Percentiles rank a stretch among this genome's conserved stretches.
Conservation (phyloP, 2,888 invertebrate species). For the Odiellus spinosus region DNA sequence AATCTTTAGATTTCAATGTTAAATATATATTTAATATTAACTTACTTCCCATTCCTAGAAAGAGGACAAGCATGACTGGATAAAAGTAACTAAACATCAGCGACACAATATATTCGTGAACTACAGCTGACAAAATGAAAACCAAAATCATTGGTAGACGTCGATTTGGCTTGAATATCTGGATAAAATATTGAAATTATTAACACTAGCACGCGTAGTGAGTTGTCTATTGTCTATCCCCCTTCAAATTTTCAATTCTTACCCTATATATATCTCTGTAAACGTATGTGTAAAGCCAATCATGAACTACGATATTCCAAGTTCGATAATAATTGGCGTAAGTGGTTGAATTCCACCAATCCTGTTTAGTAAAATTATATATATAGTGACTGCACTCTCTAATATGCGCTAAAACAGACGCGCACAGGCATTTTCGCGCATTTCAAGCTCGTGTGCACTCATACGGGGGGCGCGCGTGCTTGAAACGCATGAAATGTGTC, state of each 20-base stretch:
- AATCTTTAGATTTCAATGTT: neutral
- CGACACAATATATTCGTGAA: constrained; percentile 73
- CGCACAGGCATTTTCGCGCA: too few species aligned
- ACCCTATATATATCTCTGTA: constrained; percentile 46
- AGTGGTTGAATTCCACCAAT: constrained; percentile 85
- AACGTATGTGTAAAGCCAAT: constrained; percentile 79
- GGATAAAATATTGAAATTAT: neutral
- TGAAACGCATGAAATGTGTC: too few species aligned
- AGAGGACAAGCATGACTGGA: constrained; percentile 63
- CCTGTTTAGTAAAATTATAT: too few species aligned
- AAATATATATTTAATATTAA: constrained; percentile 20
- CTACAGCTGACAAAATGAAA: constrained; percentile 61
- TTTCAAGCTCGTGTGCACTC: too few species aligned
- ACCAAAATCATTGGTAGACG: constrained; percentile 37
- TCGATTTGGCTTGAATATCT: neutral
- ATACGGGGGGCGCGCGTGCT: constrained; percentile 70
- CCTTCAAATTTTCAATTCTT: too few species aligned
- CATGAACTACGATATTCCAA: constrained; percentile 88
- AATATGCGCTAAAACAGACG: too few species aligned
- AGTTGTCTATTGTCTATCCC: too few species aligned
- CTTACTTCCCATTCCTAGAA: constrained; percentile 46
- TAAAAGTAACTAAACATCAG: constrained; percentile 70
- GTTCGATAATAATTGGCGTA: constrained; percentile 67
- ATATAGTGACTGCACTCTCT: too few species aligned
- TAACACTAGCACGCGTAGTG: too few species aligned